phyloP scores from a whole-genome alignment of 2,113 vertebrate species.

The Amblyopsis rosae region DNA sequence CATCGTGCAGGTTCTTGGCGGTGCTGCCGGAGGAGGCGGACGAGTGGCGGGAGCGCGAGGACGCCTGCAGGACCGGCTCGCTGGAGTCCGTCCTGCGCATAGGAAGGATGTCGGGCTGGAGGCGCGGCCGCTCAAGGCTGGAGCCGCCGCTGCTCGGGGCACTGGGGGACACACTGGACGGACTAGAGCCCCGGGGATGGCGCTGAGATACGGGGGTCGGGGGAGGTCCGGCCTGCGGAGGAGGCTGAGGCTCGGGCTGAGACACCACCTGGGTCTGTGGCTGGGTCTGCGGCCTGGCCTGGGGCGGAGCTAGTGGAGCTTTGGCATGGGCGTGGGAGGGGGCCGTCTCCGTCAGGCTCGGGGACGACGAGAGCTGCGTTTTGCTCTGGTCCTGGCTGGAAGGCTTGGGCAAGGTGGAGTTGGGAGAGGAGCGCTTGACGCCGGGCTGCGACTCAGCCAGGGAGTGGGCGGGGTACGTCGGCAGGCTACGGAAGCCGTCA shows the following conservation, averaged over 20 bases:
- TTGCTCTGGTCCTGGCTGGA: constrained; percentile 65
- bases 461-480: constrained; percentile 51
- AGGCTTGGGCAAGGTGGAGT: constrained; percentile 44
- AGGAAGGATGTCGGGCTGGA: constrained; percentile 87
- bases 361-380: constrained; percentile 28
- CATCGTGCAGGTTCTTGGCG: constrained; percentile 78
- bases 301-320: constrained; percentile 41
- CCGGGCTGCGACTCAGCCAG: constrained; percentile 58
- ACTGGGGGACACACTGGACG: constrained; percentile 47
- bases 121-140: constrained; percentile 72
- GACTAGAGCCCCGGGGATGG: constrained; percentile 61
- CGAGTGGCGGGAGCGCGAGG: constrained; percentile 79
- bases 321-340: constrained; percentile 39
- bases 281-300: constrained; percentile 50
- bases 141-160: constrained; percentile 67
- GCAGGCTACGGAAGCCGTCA: constrained; percentile 58
- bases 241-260: constrained; percentile 46
- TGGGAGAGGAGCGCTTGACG: constrained; percentile 65
- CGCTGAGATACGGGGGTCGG: constrained; percentile 24
- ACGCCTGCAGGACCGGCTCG: constrained; percentile 78
- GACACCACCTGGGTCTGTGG: constrained; percentile 21
- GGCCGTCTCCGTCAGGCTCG: constrained; percentile 27
- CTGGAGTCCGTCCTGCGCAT: constrained; percentile 85
- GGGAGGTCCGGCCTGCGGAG: constrained; percentile 32
- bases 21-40: constrained; percentile 80